phyloP scores from a whole-genome alignment of 2,113 vertebrate genomes.

The Chrysochloris asiatica region DNA sequence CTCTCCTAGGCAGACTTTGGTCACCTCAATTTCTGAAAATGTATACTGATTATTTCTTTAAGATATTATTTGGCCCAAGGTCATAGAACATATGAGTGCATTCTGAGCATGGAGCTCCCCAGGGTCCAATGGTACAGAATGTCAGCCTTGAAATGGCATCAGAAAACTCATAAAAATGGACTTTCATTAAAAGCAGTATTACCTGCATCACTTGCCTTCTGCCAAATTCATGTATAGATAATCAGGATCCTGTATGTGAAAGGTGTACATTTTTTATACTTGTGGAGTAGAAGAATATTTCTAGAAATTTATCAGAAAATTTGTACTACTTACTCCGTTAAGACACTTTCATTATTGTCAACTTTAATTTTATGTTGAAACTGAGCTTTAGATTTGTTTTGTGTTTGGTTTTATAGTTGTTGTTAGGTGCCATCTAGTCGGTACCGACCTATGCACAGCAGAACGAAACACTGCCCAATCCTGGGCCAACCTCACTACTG shows the following conservation, averaged over 20 bases:
- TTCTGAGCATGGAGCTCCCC: not conserved
- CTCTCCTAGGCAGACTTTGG: not conserved
- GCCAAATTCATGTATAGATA: not conserved
- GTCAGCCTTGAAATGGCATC: not conserved
- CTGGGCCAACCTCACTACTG: too few species aligned
- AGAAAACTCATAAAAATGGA: not conserved
- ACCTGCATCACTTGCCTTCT: not conserved
- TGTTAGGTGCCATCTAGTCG: too few species aligned
- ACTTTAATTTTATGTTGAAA: not conserved
- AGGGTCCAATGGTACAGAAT: not conserved
- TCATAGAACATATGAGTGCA: not conserved
- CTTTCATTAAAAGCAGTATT: not conserved
- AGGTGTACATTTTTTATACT: not conserved
- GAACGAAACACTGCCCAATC: too few species aligned
- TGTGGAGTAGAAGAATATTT: not conserved
- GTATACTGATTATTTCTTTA: conserved; percentile 14
- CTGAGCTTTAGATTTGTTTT: not conserved
- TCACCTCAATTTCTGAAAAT: conserved; percentile 13
- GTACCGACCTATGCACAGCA: too few species aligned
- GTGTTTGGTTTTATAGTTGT: not conserved
- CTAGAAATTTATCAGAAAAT: not conserved
- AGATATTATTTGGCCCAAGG: conserved; percentile 1
- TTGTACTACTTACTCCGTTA: not conserved
- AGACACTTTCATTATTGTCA: not conserved
- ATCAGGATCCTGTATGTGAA: not conserved